Base-by-base conservation (phyloP, 2,113 vertebrate species). In the Cervus canadensis region DNA sequence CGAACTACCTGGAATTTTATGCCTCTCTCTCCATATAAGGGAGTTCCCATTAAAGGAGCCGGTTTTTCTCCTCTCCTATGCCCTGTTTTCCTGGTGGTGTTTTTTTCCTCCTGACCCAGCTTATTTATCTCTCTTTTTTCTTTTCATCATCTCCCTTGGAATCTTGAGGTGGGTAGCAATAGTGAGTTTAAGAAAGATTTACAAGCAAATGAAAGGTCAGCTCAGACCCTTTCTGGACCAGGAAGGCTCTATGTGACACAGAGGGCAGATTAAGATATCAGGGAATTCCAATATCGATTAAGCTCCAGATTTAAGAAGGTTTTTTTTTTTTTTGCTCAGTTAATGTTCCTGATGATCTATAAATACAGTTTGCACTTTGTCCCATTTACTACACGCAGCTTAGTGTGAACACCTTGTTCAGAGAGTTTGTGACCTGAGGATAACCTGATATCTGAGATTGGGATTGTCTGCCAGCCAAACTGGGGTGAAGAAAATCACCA, bases 361-460 rank as follows among this genome's bases (percentile, higher is more conserved):
- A 95, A 95, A 89, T 90, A 91, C n/a, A 91, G 52, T 64, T 50
- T 82, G 40, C 40, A 82, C 64, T 98, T 97, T 92, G 28, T 94
- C 94, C 93, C 89, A 19, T 90, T 15, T 93, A 26, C 36, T 91
- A 33, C 36, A 88, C 30, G 43, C 7, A 21, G 78, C 21, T 95
- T 86, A 83, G 59, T 94, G 40, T 43, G 90, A 96, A 95, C 57
- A 93, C 28, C 14, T 33, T 23, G n/a, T 57, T 89, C 19, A 57
- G 52, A 88, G 56, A 91, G 33, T 26, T 91, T 91, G 60, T 71
- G 67, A 81, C 82, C 86, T 62, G 52, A 92, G 62, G 19, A 78
- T 94, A 94, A 94, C n/a, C 83, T 64, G 92, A 54, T 87, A 78
- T 64, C 60, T 86, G 33, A 90, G 48, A n/a, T 74, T 86, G 21